Evolutionary conservation across 37 sponge, comb jelly and placozoan genomes (phyloP).

Genomic region (Spongia lamella): DNA sequence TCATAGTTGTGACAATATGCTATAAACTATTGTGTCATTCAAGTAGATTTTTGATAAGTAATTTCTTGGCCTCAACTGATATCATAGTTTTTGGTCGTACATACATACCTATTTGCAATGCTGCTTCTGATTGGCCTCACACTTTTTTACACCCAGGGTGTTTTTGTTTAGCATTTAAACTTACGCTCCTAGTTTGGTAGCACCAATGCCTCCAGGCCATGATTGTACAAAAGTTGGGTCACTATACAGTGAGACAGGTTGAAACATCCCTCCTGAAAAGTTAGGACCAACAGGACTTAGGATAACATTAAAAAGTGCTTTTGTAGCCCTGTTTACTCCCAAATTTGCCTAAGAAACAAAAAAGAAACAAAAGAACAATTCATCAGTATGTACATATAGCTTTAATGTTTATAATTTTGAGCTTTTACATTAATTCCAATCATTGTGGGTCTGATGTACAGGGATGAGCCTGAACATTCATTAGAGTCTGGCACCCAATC

Average conservation of each 20-base stretch:
- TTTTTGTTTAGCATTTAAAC: too few relatives aligned
- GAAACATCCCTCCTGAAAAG: conserved; percentile 81
- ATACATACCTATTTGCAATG: too few relatives aligned
- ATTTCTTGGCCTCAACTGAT: too few relatives aligned
- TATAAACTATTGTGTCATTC: too few relatives aligned
- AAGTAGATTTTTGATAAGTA: too few relatives aligned
- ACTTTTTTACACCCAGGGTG: too few relatives aligned
- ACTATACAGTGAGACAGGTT: conserved; percentile 88
- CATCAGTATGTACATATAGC: neutral
- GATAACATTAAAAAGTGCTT: conserved; percentile 86
- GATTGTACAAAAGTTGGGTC: conserved; percentile 87
- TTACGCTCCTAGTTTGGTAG: conserved; percentile 90
- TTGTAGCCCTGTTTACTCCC: conserved; percentile 72
- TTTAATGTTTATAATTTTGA: too few relatives aligned
- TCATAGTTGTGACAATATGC: too few relatives aligned
- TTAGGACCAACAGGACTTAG: conserved; percentile 94
- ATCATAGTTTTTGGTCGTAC: too few relatives aligned
- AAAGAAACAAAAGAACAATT: neutral
- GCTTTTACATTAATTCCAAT: conserved; percentile 88
- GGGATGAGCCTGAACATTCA: conserved; percentile 55
- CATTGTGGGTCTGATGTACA: conserved; percentile 93
- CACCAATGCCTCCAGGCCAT: conserved; percentile 94
- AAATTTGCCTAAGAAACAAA: conserved; percentile 57
- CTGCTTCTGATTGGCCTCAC: too few relatives aligned
- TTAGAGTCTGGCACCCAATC: conserved; percentile 84